phyloP scores from a whole-genome alignment of 2,113 vertebrate genomes.

The Ciconia maguari region DNA sequence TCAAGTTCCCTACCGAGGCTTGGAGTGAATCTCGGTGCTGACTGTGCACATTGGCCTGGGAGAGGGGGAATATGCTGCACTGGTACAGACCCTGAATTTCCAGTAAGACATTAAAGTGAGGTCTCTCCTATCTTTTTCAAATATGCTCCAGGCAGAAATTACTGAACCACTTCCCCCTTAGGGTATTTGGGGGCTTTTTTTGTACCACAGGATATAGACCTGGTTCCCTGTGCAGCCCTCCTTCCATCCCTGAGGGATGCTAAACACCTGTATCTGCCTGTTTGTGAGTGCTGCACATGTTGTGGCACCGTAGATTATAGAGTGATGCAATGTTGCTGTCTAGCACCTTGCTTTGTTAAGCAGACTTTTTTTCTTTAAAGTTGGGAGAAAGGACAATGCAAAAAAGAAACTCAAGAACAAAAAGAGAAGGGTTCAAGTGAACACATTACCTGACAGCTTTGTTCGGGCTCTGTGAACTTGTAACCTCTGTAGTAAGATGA shows the following conservation, averaged over 20 bases:
- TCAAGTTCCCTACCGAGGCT: not conserved
- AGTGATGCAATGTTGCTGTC: not conserved
- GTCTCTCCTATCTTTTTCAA: not conserved
- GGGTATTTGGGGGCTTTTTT: not conserved
- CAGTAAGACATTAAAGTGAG: not conserved
- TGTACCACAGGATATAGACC: not conserved
- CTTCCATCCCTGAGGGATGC: not conserved
- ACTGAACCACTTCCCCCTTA: rapidly evolving
- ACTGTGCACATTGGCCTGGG: not conserved
- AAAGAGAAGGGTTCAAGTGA: not conserved
- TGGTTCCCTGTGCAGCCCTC: not conserved
- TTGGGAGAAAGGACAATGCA: not conserved
- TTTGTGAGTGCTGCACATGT: not conserved
- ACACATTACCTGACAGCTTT: not conserved
- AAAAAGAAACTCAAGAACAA: not conserved
- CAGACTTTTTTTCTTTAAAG: not conserved
- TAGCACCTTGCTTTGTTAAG: not conserved
- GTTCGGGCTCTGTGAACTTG: not conserved
- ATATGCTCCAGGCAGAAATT: not conserved
- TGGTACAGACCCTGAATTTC: not conserved
- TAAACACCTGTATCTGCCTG: not conserved
- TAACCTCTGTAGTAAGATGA: not conserved
- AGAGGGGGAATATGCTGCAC: not conserved
- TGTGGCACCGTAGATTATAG: not conserved
- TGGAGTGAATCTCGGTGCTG: not conserved